Conservation (phyloP, 2,113 vertebrate genomes). For the Perccottus glenii region DNA sequence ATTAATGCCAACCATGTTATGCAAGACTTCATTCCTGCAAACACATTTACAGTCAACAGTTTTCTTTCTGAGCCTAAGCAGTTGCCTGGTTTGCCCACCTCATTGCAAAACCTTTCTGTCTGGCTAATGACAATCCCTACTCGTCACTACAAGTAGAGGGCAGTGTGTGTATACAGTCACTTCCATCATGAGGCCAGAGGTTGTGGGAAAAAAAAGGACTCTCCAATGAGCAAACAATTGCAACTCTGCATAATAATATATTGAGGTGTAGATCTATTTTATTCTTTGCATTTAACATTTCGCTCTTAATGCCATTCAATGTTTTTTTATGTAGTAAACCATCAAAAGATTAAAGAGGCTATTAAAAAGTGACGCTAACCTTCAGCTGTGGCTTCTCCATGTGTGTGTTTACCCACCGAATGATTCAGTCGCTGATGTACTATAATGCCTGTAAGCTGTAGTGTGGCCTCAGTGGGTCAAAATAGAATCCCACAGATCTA, state of each 20-base stretch:
- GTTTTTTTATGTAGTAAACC: too few species aligned
- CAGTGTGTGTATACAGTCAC: background rate
- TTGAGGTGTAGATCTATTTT: too few species aligned
- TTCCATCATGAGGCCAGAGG: background rate
- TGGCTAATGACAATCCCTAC: background rate
- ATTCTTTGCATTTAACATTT: too few species aligned
- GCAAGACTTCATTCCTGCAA: background rate
- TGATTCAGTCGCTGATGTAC: constrained; percentile 11
- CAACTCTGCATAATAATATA: too few species aligned
- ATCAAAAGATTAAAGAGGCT: constrained; percentile 6
- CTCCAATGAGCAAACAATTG: background rate
- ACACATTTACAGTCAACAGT: too few species aligned
- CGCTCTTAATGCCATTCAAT: too few species aligned
- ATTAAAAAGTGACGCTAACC: background rate
- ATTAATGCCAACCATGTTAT: constrained; percentile 4
- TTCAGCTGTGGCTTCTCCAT: background rate
- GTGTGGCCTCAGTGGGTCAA: constrained; percentile 19
- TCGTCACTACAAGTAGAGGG: background rate
- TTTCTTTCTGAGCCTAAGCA: too few species aligned
- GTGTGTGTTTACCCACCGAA: constrained; percentile 7
- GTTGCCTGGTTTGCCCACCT: too few species aligned
- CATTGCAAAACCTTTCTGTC: too few species aligned
- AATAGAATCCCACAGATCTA: constrained; percentile 18
- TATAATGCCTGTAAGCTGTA: constrained; percentile 18
- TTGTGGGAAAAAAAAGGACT: background rate